Evolutionary conservation across 1,140 invertebrate species (phyloP).

Genomic region (Platyura marginata): DNA sequence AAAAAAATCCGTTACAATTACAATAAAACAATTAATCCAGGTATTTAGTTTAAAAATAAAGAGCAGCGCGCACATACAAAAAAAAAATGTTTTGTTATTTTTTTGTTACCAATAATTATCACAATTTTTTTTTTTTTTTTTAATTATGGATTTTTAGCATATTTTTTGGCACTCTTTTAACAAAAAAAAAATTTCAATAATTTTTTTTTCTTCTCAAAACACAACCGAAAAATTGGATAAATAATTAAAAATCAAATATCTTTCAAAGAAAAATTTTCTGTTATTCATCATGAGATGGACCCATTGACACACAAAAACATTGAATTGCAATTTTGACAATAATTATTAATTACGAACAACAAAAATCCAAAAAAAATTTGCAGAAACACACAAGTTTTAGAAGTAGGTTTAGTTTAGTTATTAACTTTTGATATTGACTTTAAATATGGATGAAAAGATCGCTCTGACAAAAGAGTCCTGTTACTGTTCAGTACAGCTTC

Average conservation of each 20-base stretch:
- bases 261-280: conserved; percentile 19
- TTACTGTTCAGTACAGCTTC: too few species aligned
- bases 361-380: too few species aligned
- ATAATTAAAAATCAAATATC: conserved; percentile 18
- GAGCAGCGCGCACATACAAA: not conserved
- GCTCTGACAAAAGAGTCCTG: too few species aligned
- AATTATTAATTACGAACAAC: too few species aligned
- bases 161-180: not conserved
- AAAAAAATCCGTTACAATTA: conserved; percentile 1
- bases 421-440: too few species aligned
- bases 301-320: not conserved
- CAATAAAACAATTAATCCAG: not conserved
- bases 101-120: not conserved
- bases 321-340: not conserved
- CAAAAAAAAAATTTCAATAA: not conserved
- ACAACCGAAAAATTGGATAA: conserved; percentile 17
- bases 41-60: not conserved
- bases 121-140: not conserved
- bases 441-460: too few species aligned
- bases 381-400: too few species aligned
- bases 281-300: conserved; percentile 13
- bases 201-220: too few species aligned
- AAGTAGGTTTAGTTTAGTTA: too few species aligned
- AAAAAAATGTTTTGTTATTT: not conserved
- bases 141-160: not conserved